A percentile compares a stretch with the other conserved stretches of the same genome.
phyloP scores from a whole-genome alignment of 2,113 vertebrate genomes.

The Sander lucioperca region DNA sequence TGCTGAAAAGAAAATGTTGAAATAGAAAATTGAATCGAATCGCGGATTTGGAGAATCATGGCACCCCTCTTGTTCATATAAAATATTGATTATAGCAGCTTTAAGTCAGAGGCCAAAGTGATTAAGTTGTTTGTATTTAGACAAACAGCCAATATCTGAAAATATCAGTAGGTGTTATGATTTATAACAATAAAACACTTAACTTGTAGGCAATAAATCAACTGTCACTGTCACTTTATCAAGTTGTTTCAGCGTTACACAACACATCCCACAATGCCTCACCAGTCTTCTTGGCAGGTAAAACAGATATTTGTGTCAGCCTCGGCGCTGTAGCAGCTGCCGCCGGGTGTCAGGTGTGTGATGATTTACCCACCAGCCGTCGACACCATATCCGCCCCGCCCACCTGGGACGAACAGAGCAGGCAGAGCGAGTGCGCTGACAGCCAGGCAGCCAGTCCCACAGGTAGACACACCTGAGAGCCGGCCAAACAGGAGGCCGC shows the following conservation, averaged over 20 bases:
- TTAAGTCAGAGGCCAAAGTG: too few relatives aligned
- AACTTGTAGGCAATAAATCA: too few relatives aligned
- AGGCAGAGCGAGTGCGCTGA: constrained; percentile 26
- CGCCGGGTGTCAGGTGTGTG: constrained; percentile 48
- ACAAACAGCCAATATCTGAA: too few relatives aligned
- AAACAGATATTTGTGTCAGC: neutral
- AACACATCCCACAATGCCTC: neutral
- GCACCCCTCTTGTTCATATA: too few relatives aligned
- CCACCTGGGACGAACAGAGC: constrained; percentile 48
- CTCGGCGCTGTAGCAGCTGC: constrained; percentile 6
- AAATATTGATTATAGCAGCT: too few relatives aligned
- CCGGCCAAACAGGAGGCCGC: constrained; percentile 46
- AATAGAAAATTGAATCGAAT: too few relatives aligned
- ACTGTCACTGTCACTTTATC: too few relatives aligned
- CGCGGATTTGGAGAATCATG: too few relatives aligned
- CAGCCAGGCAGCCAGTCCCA: constrained; percentile 59
- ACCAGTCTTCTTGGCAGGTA: constrained; percentile 1
- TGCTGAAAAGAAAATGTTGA: too few relatives aligned
- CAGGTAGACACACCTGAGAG: constrained; percentile 79
- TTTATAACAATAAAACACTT: too few relatives aligned
- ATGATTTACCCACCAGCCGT: constrained; percentile 13
- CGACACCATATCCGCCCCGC: constrained; percentile 26
- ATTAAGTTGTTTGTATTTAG: too few relatives aligned
- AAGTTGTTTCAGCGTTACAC: neutral
- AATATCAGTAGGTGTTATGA: too few relatives aligned